Percentiles rank a stretch among this genome's conserved stretches.
These are phyloP conservation scores for Epinephelus malabaricus DNA, from an alignment of 2,797 vertebrate species.

Conservation along the genomic window DNA sequence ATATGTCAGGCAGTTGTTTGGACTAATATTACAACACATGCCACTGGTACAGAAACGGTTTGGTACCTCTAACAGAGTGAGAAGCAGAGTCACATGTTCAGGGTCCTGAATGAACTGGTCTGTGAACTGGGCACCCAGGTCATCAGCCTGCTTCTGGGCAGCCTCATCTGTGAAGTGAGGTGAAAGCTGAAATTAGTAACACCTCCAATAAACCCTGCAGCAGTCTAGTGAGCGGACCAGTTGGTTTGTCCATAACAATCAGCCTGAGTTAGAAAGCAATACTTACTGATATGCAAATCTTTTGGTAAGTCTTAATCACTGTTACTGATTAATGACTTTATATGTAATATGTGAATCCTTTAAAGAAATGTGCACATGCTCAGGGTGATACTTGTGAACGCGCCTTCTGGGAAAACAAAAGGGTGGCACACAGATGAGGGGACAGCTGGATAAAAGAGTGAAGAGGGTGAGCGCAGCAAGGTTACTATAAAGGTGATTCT, in stretches of 20 bases:
- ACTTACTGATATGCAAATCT: neutral
- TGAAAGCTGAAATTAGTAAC: neutral
- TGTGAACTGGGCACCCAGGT: constrained; percentile 94
- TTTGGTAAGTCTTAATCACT: neutral
- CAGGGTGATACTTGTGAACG: constrained; percentile 52
- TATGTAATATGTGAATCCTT: neutral
- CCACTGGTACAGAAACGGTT: constrained; percentile 44
- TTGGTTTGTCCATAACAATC: constrained; percentile 53
- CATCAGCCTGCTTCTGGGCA: constrained; percentile 91
- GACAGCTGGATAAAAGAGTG: constrained; percentile 3
- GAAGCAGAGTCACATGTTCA: constrained; percentile 94
- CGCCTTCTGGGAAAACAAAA: constrained; percentile 10
- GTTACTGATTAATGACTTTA: neutral
- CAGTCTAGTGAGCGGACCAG: constrained; percentile 7
- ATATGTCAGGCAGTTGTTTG: neutral
- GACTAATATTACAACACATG: neutral
- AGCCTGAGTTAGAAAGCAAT: constrained; percentile 33
- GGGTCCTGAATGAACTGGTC: constrained; percentile 94
- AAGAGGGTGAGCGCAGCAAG: constrained; percentile 5
- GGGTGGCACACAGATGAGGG: constrained; percentile 9
- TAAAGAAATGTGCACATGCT: constrained; percentile 12
- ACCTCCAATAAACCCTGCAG: neutral
- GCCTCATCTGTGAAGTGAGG: constrained; percentile 89
- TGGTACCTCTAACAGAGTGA: constrained; percentile 93
- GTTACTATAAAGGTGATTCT: constrained; percentile 6